Base-by-base conservation (phyloP, 2,797 vertebrate genomes). In the Aeoliscus strigatus region DNA sequence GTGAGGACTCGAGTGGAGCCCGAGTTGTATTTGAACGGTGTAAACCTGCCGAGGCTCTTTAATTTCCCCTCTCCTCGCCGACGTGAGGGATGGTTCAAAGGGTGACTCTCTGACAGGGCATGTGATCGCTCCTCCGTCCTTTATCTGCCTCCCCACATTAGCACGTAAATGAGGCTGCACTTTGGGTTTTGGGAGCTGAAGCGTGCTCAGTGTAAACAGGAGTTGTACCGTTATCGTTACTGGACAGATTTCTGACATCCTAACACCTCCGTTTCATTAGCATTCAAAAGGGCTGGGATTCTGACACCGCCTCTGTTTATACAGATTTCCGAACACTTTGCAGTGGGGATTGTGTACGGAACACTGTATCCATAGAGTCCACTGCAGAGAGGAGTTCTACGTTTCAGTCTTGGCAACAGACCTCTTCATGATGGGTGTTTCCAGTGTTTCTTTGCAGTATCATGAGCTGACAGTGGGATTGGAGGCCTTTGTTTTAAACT, bases 121-220 rank as follows among this genome's bases (percentile, higher is more conserved):
- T 86, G 83, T 86, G 86, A 89, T 90, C 82, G 81, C 80, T 84
- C 80, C 80, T 80, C 76, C 65, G 63, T 80, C 81, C 84, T 88
- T 88, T 88, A 90, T 90, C 88, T 84, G 74, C 72, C 66, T 78
- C 70, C 72, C 77, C 79, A 86, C 87, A 90, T 89, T 90, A 90
- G 86, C 88, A 89, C 87, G 86, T 88, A 89, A 89, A 90, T 90
- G 87, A 90, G 86, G 85, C 83, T 79, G 84, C 81, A 84, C 84
- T 86, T 81, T 86, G 86, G 84, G 85, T 87, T 84, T 77, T 50
- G 74, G 73, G 72, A 79, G 80, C 81, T 71, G 79, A 73, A 81
- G 83, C 82, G 75, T 74, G 76, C 78, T 73, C 70, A 62, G 79
- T 85, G 85, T 85, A 89, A 87, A 88, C 84, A 84, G 80, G 73